Conservation (phyloP, 2,888 invertebrate genomes). For the Pseudeuparius sepicola region DNA sequence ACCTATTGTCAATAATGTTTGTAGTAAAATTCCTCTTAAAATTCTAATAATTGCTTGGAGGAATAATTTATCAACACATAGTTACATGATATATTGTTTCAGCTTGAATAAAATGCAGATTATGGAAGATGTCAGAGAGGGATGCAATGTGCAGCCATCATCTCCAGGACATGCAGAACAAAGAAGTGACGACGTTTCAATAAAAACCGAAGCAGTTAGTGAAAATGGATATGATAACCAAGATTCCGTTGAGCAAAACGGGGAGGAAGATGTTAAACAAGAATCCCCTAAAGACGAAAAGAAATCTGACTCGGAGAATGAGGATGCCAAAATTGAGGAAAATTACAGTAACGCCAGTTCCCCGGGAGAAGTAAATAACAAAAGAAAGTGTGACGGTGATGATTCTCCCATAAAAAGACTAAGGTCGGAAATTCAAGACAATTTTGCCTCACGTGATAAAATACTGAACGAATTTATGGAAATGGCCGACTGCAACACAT, state of each 20-base stretch:
- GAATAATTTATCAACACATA: no score
- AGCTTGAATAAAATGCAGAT: constrained; percentile 52
- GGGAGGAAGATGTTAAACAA: constrained; percentile 15
- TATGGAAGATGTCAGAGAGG: constrained; percentile 45
- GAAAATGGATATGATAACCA: constrained; percentile 23
- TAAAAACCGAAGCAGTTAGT: constrained; percentile 18
- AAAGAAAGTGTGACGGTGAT: constrained; percentile 25
- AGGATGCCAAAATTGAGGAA: constrained; percentile 20
- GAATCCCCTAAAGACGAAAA: constrained; percentile 18
- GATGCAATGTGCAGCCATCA: constrained; percentile 37
- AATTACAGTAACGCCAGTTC: constrained; percentile 12
- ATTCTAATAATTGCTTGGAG: no score
- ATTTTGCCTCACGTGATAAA: constrained; percentile 43
- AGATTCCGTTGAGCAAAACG: constrained; percentile 12
- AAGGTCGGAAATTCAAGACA: constrained; percentile 33
- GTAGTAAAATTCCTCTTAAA: no score
- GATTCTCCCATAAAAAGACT: constrained; percentile 33
- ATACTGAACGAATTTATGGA: constrained; percentile 56
- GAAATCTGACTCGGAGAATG: constrained; percentile 15
- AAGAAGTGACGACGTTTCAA: constrained; percentile 25
- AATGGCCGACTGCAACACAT: constrained; percentile 48
- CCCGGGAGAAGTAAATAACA: constrained; percentile 18
- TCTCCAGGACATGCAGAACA: constrained; percentile 39
- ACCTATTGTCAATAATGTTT: no score
- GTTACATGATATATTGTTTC: no score